Conservation (phyloP, 2,797 vertebrate species). For the Spinibarbus caldwelli region DNA sequence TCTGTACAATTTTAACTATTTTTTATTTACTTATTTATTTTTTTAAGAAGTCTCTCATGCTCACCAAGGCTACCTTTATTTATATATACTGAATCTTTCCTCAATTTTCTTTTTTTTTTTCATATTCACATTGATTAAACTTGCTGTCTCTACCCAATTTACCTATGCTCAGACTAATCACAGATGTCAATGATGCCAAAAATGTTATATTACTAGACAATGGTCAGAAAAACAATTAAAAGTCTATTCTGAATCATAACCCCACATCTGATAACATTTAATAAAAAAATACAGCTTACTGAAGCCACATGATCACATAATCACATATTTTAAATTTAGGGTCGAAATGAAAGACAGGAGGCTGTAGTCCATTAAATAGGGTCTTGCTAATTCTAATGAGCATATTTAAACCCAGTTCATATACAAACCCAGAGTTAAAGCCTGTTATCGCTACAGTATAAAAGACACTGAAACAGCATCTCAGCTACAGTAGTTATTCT, state of each 20-base stretch:
- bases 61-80: not conserved
- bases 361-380: not conserved
- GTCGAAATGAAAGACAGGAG: not conserved
- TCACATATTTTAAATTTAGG: not conserved
- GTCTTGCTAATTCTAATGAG: not conserved
- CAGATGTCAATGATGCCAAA: not conserved
- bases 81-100: not conserved
- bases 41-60: not conserved
- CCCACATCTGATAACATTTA: not conserved
- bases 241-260: not conserved
- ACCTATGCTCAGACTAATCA: not conserved
- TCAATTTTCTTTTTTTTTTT: too few species aligned
- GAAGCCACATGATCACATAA: not conserved
- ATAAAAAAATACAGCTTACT: not conserved
- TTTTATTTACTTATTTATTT: too few species aligned
- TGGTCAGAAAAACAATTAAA: not conserved
- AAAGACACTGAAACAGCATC: not conserved
- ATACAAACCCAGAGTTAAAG: constrained; percentile 2
- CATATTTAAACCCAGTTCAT: not conserved
- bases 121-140: not conserved
- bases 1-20: too few species aligned
- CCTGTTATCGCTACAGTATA: not conserved
- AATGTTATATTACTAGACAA: not conserved
- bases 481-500: constrained; percentile 14
- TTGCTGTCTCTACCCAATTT: not conserved